Conservation (phyloP, 1,140 invertebrate genomes). For the Ceratoteleas bidentatus region DNA sequence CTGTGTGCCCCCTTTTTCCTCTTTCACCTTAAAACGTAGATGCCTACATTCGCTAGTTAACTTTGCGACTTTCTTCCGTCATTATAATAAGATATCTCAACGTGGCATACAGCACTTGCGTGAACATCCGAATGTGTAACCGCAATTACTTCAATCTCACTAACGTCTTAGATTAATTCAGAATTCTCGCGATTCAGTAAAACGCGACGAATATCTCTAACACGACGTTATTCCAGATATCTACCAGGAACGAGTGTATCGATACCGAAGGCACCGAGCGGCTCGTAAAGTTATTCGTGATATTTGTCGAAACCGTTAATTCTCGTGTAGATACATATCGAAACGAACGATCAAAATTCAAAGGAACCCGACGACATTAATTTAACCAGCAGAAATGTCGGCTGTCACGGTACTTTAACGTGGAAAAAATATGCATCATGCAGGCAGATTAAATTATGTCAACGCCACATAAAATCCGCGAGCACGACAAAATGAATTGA, state of each 20-base stretch:
- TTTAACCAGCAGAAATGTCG: conserved; percentile 29
- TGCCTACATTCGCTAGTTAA: conserved; percentile 47
- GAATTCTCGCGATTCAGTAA: conserved; percentile 3
- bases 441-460: conserved; percentile 44
- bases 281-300: neutral
- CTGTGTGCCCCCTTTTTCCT: conserved; percentile 20
- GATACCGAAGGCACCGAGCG: neutral
- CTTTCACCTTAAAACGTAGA: conserved; percentile 42
- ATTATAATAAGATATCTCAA: conserved; percentile 21
- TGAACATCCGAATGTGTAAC: too few species aligned
- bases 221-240: neutral
- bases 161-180: too few species aligned
- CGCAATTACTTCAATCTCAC: too few species aligned
- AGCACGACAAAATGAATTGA: conserved; percentile 38
- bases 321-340: conserved; percentile 1
- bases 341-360: conserved; percentile 31
- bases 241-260: neutral
- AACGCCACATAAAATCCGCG: conserved; percentile 35
- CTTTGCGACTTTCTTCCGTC: conserved; percentile 29
- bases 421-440: conserved; percentile 33
- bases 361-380: conserved; percentile 26
- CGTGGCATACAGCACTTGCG: too few species aligned
- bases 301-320: conserved; percentile 16
- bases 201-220: neutral
- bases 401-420: conserved; percentile 29